Percentiles rank a stretch among this genome's conserved stretches.
These are phyloP conservation scores for Halcyon senegalensis DNA, from an alignment of 2,113 vertebrate species.

Conservation along the genomic window DNA sequence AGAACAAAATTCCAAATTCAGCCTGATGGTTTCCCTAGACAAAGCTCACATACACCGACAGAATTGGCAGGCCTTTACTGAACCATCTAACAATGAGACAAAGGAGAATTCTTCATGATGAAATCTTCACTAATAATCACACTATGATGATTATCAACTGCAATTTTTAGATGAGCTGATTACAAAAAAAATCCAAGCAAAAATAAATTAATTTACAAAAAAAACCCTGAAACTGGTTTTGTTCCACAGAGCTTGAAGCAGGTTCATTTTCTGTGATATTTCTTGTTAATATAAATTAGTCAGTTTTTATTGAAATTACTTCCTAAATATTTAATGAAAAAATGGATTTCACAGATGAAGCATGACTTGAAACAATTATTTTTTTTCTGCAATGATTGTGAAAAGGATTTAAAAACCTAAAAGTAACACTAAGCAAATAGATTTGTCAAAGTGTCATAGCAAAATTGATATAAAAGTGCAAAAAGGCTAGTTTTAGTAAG, in stretches of 20 bases:
- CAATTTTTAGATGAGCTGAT: background rate
- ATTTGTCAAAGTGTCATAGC: background rate
- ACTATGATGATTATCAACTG: background rate
- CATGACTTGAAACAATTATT: background rate
- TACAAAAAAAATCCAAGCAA: background rate
- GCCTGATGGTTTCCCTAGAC: background rate
- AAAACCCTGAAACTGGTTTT: background rate
- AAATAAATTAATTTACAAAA: background rate
- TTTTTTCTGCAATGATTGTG: background rate
- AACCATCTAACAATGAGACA: background rate
- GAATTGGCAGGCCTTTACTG: background rate
- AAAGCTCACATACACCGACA: background rate
- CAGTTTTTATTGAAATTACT: background rate
- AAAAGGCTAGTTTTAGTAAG: background rate
- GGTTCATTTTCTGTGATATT: background rate
- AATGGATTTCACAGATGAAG: background rate
- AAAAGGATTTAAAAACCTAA: background rate
- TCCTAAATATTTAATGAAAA: background rate
- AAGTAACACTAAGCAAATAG: background rate
- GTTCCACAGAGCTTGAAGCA: background rate
- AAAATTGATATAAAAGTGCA: background rate
- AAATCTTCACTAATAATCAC: background rate
- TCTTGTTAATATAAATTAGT: background rate
- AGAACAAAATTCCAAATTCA: background rate
- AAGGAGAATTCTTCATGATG: background rate